Evolutionary conservation across 2,888 invertebrate species (phyloP).

Genomic region (Heliconius aoede): DNA sequence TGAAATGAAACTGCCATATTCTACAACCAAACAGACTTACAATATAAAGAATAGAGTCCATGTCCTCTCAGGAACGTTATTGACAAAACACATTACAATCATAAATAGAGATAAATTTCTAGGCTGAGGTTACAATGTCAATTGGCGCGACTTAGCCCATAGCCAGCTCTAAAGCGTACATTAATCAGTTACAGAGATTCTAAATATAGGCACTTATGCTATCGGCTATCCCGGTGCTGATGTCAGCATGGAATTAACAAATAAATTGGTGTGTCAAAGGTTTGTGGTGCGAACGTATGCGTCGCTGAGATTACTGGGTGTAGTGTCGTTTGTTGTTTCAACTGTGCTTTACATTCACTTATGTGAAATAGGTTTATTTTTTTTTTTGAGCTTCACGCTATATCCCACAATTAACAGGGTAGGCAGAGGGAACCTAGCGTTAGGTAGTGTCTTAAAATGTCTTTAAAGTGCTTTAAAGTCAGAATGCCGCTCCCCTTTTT

Average conservation of each 20-base stretch:
- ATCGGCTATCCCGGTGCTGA: conserved; percentile 68
- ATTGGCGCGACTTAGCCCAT: conserved; percentile 67
- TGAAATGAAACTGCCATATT: background rate
- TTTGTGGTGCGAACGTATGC: conserved; percentile 22
- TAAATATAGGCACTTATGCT: conserved; percentile 82
- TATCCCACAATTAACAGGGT: too few relatives aligned
- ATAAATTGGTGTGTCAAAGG: conserved; percentile 48
- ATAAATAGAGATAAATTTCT: conserved; percentile 43
- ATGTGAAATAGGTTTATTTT: background rate
- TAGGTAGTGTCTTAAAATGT: too few relatives aligned
- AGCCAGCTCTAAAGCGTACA: conserved; percentile 62
- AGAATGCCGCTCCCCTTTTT: too few relatives aligned
- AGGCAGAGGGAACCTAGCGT: too few relatives aligned
- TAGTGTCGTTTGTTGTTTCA: background rate
- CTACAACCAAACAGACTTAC: background rate
- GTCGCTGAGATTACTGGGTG: conserved; percentile 19
- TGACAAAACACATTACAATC: conserved; percentile 44
- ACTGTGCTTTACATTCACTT: background rate
- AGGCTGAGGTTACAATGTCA: conserved; percentile 74
- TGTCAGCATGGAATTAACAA: conserved; percentile 62
- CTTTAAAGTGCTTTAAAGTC: too few relatives aligned
- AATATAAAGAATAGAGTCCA: conserved; percentile 24
- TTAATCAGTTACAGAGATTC: conserved; percentile 80
- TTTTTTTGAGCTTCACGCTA: too few relatives aligned
- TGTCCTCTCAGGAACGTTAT: conserved; percentile 26